Evolutionary conservation across 2,888 invertebrate species (phyloP), one percentile per base, ranked within the genome.

Genomic region (Taenaris catops): DNA sequence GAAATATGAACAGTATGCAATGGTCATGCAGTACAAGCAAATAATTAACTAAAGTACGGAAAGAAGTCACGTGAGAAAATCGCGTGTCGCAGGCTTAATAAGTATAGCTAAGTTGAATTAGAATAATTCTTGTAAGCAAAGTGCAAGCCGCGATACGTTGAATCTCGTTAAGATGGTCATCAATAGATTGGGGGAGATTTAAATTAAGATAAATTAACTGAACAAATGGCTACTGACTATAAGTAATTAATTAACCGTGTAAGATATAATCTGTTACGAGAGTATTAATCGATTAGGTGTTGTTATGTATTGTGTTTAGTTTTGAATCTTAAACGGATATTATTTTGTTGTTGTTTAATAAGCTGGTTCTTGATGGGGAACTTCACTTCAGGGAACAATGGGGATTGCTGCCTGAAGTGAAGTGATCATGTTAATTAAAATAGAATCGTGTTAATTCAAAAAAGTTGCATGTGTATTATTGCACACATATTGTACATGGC

Each of bases 171-270:
- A 42, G 27, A 27, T 38, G 27, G 31, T 31, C 38, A 27, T 27
- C 26, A 34, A 42, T 28, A 34, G 38, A 42, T 38, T 42, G 34
- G 32, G 24, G 31, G 17, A 38, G 31, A 34, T 42, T 34, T 42
- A 35, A 42, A 38, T 38, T 31, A 38, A 31, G 41, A 42, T 42
- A 31, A 42, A 25, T 34, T 27, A 42, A 31, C 32, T 34, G 31
- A 31, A 42, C 38, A 42, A 34, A 42, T 38, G 31, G 26, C 27
- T 24, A 9, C 34, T 28, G 18, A 29, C 34, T 39, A 29, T 34
- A 16, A 38, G 38, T 34, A 38, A 42, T 42, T 42, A 42, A 38
- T 42, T 42, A 42, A 34, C 34, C 26, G 31, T 14, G 20, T 35
- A 14, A 32, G 32, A 32, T 32, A 8, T 11, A 12, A 32, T 32